A percentile compares a stretch with the other conserved stretches of the same genome.
Conservation (phyloP, 1,140 invertebrate genomes). For the Heliothis virescens region DNA sequence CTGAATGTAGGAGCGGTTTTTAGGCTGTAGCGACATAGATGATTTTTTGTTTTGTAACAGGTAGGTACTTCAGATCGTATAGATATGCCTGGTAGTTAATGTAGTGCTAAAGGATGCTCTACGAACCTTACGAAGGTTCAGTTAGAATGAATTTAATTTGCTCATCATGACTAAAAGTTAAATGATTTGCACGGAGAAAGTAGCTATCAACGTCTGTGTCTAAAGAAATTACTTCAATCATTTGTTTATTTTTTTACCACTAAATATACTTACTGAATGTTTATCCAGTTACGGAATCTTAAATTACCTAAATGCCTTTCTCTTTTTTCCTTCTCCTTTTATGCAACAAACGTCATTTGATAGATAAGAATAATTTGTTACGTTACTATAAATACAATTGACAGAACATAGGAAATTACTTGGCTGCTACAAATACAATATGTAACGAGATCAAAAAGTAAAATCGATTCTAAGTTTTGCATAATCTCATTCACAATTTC, state of each 20-base stretch:
- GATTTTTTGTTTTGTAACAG: no score
- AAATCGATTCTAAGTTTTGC: slow-evolving; percentile 13
- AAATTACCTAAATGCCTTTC: slow-evolving; percentile 38
- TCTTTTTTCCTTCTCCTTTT: slow-evolving; percentile 41
- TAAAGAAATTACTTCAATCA: slow-evolving; percentile 19
- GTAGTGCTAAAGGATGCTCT: no score
- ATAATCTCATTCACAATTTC: neutral
- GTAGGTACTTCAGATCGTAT: no score
- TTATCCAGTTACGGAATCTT: slow-evolving; percentile 29
- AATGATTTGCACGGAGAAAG: slow-evolving; percentile 7
- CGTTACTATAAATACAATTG: slow-evolving; percentile 30
- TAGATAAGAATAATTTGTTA: slow-evolving; percentile 39
- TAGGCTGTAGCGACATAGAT: no score
- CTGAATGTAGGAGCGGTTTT: no score
- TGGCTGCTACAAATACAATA: neutral
- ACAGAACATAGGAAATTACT: slow-evolving; percentile 39
- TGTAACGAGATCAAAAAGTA: slow-evolving; percentile 7
- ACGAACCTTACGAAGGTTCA: no score
- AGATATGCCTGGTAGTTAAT: no score
- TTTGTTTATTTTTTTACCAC: slow-evolving; percentile 23
- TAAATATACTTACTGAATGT: slow-evolving; percentile 2
- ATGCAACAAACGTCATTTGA: slow-evolving; percentile 34
- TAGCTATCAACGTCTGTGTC: neutral
- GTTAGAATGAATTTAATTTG: neutral
- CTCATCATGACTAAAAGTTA: neutral